These are phyloP conservation scores for Myanophis thanlyinensis DNA, from an alignment of 2,113 vertebrate genomes.

Conservation along the genomic window DNA sequence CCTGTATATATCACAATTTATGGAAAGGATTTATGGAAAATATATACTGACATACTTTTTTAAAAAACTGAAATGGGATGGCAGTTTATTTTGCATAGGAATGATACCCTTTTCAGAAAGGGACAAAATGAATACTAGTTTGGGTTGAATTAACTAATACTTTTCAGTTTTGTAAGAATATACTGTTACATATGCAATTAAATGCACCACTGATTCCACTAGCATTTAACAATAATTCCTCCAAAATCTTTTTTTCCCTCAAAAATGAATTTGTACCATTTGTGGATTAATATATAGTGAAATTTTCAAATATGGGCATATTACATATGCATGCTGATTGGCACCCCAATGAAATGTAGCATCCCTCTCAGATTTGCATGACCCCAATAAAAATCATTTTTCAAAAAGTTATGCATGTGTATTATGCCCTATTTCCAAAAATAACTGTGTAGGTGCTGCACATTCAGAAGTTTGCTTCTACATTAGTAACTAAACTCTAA, in stretches of 20 bases:
- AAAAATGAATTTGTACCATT: not conserved
- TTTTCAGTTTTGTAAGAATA: not conserved
- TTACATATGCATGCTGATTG: not conserved
- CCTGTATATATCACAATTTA: not conserved
- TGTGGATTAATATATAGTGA: not conserved
- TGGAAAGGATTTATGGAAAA: not conserved
- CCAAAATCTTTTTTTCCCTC: not conserved
- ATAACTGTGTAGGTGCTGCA: not conserved
- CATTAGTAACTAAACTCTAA: not conserved
- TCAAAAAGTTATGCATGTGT: not conserved
- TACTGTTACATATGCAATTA: not conserved
- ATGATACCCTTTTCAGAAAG: not conserved
- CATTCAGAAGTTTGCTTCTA: not conserved
- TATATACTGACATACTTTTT: not conserved
- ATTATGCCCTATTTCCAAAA: not conserved
- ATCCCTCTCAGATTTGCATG: not conserved
- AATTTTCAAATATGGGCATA: not conserved
- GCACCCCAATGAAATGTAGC: not conserved
- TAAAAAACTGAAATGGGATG: not conserved
- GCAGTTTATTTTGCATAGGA: not conserved
- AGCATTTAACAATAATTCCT: not conserved
- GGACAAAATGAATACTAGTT: not conserved
- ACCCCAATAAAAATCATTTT: not conserved
- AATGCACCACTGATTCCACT: not conserved
- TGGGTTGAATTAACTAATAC: not conserved